Conservation (phyloP, 2,113 vertebrate genomes). For the Trinectes maculatus region DNA sequence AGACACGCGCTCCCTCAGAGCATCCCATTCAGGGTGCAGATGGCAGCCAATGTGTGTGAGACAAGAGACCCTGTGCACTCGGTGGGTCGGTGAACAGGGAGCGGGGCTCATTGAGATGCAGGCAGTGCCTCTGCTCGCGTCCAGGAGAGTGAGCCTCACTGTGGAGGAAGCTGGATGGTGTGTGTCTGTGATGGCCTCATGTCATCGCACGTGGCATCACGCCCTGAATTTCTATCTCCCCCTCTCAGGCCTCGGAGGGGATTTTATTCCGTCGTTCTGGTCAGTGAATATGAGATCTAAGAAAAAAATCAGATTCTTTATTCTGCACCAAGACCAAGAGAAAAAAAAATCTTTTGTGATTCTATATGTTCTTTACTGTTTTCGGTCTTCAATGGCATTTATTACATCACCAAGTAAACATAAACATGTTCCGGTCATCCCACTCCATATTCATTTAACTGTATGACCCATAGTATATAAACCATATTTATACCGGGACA, state of each 20-base stretch:
- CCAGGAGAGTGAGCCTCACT: constrained; percentile 57
- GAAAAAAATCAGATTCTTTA: too few relatives aligned
- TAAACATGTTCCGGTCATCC: neutral
- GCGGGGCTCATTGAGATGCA: constrained; percentile 74
- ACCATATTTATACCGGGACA: neutral
- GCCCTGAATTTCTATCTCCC: constrained; percentile 28
- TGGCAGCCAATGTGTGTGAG: constrained; percentile 76
- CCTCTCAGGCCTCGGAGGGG: constrained; percentile 50
- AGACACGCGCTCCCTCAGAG: constrained; percentile 27
- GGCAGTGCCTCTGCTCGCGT: constrained; percentile 57
- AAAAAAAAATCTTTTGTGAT: neutral
- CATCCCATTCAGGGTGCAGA: constrained; percentile 79
- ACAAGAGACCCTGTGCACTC: constrained; percentile 69
- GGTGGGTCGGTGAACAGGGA: constrained; percentile 61
- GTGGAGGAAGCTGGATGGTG: constrained; percentile 39
- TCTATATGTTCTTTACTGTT: neutral
- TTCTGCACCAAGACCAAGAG: too few relatives aligned
- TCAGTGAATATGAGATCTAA: constrained; percentile 5
- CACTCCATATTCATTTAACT: neutral
- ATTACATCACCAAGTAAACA: neutral
- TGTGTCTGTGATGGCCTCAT: constrained; percentile 56
- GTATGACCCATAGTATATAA: neutral
- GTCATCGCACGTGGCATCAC: too few relatives aligned
- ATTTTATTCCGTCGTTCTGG: constrained; percentile 19
- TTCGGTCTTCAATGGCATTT: too few relatives aligned